phyloP scores from a whole-genome alignment of 1,140 invertebrate genomes.

The Neodiprion fabricii region DNA sequence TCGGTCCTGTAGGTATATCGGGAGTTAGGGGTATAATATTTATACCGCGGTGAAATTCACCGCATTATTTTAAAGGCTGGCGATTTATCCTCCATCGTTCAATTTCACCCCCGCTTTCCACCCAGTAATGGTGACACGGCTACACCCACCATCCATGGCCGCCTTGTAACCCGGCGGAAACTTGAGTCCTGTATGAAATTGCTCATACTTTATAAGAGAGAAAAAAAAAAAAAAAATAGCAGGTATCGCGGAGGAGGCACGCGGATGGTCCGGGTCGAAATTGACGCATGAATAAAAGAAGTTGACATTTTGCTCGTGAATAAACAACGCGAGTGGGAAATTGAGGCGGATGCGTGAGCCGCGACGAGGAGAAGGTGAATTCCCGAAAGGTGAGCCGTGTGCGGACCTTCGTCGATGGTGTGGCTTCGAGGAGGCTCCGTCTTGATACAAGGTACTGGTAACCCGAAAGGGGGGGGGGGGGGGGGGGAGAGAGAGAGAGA shows the following conservation, averaged over 20 bases:
- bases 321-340: conserved; percentile 35
- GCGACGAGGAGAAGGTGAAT: not conserved
- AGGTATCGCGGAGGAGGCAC: conserved; percentile 18
- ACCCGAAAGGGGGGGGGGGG: not conserved
- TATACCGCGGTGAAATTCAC: not conserved
- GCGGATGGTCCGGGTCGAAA: conserved; percentile 28
- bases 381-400: not conserved
- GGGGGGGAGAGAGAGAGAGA: not conserved
- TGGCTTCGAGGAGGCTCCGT: not conserved
- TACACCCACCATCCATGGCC: no score
- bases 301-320: conserved; percentile 33
- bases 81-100: not conserved
- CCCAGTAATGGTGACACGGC: not conserved
- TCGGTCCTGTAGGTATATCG: no score
- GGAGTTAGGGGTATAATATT: not conserved
- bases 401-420: not conserved
- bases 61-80: not conserved
- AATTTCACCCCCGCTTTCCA: not conserved
- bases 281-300: conserved; percentile 21
- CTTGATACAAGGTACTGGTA: not conserved
- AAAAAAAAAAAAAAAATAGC: conserved; percentile 22
- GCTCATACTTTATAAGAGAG: conserved; percentile 44
- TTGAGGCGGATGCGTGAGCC: not conserved
- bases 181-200: conserved; percentile 35
- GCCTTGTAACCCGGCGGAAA: conserved; percentile 22